Conservation (phyloP, 1,140 invertebrate species). For the Bemisia tabaci region DNA sequence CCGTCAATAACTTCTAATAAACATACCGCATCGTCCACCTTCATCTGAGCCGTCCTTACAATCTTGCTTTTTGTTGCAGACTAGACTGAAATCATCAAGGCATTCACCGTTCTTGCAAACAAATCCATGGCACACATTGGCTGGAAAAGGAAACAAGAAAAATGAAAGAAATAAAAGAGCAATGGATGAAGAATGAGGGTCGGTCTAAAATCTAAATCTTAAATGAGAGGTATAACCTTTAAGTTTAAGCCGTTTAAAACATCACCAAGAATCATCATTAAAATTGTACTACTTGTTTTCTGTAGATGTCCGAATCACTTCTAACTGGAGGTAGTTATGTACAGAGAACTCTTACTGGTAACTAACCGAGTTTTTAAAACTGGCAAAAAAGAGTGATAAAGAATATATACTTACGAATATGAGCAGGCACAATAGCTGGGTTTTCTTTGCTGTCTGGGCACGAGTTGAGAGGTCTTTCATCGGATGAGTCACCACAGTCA, state of each 20-base stretch:
- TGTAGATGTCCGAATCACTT: not conserved
- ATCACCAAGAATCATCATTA: not conserved
- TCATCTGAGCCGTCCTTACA: conserved; percentile 23
- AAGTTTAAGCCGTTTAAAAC: not conserved
- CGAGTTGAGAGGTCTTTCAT: conserved; percentile 28
- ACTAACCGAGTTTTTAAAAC: not conserved
- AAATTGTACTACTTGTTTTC: conserved; percentile 1
- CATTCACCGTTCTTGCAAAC: conserved; percentile 33
- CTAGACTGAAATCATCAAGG: conserved; percentile 22
- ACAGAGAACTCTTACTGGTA: not conserved
- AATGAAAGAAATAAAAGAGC: not conserved
- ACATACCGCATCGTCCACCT: conserved; percentile 21
- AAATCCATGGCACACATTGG: conserved; percentile 25
- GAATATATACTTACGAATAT: conserved; percentile 12
- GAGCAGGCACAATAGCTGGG: conserved; percentile 3
- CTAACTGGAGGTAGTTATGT: conserved; percentile 1
- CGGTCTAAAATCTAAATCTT: not conserved
- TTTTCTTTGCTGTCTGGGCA: not conserved
- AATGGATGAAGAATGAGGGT: not conserved
- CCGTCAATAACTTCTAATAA: no score
- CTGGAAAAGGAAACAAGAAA: conserved; percentile 3
- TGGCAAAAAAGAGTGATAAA: not conserved
- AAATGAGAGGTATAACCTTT: not conserved
- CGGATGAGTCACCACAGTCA: conserved; percentile 40
- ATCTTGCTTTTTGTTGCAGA: conserved; percentile 21